Percentiles rank a stretch among this genome's conserved stretches.
Evolutionary conservation across 2,113 vertebrate species (phyloP).

Genomic region (Phrynocephalus versicolor): DNA sequence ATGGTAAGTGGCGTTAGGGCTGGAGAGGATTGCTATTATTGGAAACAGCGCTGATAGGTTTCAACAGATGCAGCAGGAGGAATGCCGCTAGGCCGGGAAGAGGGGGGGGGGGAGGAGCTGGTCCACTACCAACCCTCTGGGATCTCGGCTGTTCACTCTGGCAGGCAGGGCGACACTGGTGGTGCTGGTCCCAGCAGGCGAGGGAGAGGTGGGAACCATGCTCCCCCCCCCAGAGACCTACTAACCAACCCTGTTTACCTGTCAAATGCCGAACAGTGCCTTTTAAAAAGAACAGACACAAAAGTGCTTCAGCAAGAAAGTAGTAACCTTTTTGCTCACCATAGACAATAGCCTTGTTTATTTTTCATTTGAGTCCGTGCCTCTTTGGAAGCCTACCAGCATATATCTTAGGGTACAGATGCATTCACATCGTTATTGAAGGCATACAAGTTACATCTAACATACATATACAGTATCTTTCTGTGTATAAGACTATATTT

Average conservation of each 20-base stretch:
- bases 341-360: background rate
- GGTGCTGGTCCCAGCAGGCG: constrained; percentile 38
- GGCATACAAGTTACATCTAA: too few relatives aligned
- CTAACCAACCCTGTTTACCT: constrained; percentile 49
- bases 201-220: background rate
- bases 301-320: constrained; percentile 10
- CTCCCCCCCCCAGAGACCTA: constrained; percentile 17
- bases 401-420: background rate
- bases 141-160: constrained; percentile 50
- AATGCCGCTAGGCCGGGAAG: constrained; percentile 71
- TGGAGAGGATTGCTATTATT: constrained; percentile 86
- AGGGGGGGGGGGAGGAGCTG: constrained; percentile 66
- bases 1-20: constrained; percentile 81
- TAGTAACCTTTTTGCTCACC: background rate
- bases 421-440: background rate
- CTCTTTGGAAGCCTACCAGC: background rate
- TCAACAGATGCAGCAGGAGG: constrained; percentile 89
- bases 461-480: too few relatives aligned
- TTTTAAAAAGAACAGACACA: background rate
- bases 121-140: constrained; percentile 52
- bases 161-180: constrained; percentile 54
- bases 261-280: background rate
- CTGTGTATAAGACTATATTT: too few relatives aligned
- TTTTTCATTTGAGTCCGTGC: background rate
- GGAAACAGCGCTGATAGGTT: constrained; percentile 86